A percentile compares a stretch with the other conserved stretches of the same genome.
These are phyloP conservation scores for Isotomurus palustris DNA, from an alignment of 2,888 invertebrate species.

Conservation along the genomic window DNA sequence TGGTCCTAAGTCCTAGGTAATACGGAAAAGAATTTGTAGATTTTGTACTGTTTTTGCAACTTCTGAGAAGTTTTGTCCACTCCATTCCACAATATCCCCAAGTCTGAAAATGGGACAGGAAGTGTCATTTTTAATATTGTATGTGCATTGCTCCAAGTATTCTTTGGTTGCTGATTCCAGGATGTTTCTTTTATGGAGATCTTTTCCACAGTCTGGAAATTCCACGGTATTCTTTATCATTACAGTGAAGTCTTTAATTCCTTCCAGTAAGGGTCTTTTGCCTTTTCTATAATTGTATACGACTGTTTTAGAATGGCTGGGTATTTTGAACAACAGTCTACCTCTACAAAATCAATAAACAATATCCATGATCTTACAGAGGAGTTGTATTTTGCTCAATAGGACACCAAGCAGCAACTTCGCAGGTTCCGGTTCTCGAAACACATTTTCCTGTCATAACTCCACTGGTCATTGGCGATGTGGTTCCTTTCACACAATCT, in stretches of 20 bases:
- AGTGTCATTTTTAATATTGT: slow-evolving; percentile 46
- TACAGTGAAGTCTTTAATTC: slow-evolving; percentile 28
- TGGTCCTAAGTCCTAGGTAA: too few relatives aligned
- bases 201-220: slow-evolving; percentile 32
- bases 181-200: slow-evolving; percentile 47
- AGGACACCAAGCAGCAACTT: slow-evolving; percentile 53
- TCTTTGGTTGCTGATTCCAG: slow-evolving; percentile 45
- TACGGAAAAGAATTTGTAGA: not conserved
- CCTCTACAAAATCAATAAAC: not conserved
- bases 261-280: slow-evolving; percentile 23
- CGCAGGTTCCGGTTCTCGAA: slow-evolving; percentile 48
- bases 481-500: slow-evolving; percentile 9
- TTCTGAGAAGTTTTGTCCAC: slow-evolving; percentile 46
- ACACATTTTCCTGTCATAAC: slow-evolving; percentile 52
- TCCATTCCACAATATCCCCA: slow-evolving; percentile 49
- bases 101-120: slow-evolving; percentile 52
- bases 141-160: slow-evolving; percentile 48
- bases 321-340: too few relatives aligned
- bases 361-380: slow-evolving; percentile 1
- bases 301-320: not conserved
- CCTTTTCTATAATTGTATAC: slow-evolving; percentile 20
- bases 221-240: slow-evolving; percentile 35
- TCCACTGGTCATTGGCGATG: slow-evolving; percentile 48
- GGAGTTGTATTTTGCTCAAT: slow-evolving; percentile 48
- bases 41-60: slow-evolving; percentile 47